Evolutionary conservation across 2,113 vertebrate genomes (phyloP).

Genomic region (Mastomys coucha): DNA sequence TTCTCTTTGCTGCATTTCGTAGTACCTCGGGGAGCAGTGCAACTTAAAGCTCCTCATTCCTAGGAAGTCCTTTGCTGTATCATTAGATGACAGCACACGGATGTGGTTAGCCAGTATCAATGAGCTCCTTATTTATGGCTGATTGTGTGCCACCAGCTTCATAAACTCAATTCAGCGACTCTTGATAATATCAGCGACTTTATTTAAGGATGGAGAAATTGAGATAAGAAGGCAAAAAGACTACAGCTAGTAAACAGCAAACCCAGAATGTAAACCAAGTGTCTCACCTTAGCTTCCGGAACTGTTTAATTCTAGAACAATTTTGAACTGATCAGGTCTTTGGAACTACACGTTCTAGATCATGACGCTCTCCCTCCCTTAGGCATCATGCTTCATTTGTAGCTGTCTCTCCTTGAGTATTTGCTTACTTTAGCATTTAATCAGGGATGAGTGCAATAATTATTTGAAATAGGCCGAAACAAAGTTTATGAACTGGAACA

Average conservation of each 20-base stretch:
- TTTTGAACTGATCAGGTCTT: background rate
- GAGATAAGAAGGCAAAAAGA: slow-evolving; percentile 8
- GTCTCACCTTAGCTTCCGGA: background rate
- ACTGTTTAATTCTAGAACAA: background rate
- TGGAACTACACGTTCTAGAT: background rate
- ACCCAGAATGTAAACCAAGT: background rate
- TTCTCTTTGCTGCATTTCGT: background rate
- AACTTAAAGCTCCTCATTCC: background rate
- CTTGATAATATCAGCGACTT: background rate
- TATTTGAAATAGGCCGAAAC: background rate
- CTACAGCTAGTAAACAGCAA: background rate
- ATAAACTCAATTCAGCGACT: background rate
- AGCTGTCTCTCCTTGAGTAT: background rate
- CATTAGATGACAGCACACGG: background rate
- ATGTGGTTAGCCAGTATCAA: background rate
- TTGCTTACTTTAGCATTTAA: slow-evolving; percentile 18
- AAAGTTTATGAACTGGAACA: background rate
- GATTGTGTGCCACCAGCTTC: background rate
- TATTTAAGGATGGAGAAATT: background rate
- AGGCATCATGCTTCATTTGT: background rate
- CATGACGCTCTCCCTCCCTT: fast-evolving
- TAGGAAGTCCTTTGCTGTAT: background rate
- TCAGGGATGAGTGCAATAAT: background rate
- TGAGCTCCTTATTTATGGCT: background rate
- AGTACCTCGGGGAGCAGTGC: background rate